phyloP scores from a whole-genome alignment of 1,140 invertebrate species.

The Orius insidiosus region DNA sequence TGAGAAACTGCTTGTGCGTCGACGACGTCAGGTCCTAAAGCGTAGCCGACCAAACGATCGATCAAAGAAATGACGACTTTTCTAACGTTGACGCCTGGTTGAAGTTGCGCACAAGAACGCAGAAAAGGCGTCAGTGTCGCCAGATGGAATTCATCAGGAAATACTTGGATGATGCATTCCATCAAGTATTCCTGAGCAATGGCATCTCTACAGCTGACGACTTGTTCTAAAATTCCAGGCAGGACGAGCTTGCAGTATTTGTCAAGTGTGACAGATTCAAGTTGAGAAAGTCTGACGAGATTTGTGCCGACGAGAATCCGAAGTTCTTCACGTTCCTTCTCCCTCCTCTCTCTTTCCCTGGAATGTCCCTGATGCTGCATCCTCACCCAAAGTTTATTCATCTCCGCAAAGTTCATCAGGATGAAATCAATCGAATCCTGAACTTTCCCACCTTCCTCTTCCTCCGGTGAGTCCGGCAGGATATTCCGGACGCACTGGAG shows the following conservation, averaged over 20 bases:
- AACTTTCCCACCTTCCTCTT: slow-evolving; percentile 46
- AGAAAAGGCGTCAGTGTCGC: slow-evolving; percentile 88
- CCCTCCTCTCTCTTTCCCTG: slow-evolving; percentile 78
- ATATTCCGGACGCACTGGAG: slow-evolving; percentile 87
- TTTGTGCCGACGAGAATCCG: slow-evolving; percentile 92
- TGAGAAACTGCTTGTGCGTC: slow-evolving; percentile 60
- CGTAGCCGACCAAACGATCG: slow-evolving; percentile 72
- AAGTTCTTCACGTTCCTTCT: slow-evolving; percentile 89
- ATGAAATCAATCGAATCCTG: slow-evolving; percentile 96
- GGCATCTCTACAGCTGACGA: slow-evolving; percentile 92
- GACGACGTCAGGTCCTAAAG: slow-evolving; percentile 45
- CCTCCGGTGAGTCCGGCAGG: slow-evolving; percentile 61
- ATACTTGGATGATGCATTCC: slow-evolving; percentile 98
- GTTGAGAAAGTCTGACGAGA: slow-evolving; percentile 84
- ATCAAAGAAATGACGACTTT: slow-evolving; percentile 96
- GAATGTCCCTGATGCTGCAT: slow-evolving; percentile 99
- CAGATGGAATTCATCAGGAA: slow-evolving; percentile 97
- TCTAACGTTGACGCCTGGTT: slow-evolving; percentile 91
- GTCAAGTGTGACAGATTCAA: slow-evolving; percentile 88
- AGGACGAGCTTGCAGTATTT: slow-evolving; percentile 81
- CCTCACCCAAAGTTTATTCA: slow-evolving; percentile 99
- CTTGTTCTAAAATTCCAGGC: slow-evolving; percentile 86
- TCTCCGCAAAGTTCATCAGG: slow-evolving; percentile 96
- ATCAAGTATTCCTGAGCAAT: slow-evolving; percentile 99
- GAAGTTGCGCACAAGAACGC: slow-evolving; percentile 90